Evolutionary conservation across 2,797 vertebrate species (phyloP), one percentile per base, ranked within the genome.

Genomic region (Selene dorsalis): DNA sequence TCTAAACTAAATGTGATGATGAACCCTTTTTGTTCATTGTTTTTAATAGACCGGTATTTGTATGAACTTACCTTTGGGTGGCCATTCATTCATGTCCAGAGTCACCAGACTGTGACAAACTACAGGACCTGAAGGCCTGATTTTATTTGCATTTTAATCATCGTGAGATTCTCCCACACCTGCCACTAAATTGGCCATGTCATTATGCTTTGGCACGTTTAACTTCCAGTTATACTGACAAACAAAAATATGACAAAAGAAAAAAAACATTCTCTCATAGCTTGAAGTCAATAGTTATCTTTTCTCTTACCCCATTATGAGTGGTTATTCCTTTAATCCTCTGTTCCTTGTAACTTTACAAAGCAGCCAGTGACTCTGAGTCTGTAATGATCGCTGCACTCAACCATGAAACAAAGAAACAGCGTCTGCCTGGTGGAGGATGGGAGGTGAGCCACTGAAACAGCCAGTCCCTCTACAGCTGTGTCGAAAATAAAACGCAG

Each of bases 141-240:
- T 74, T 88, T 87, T 64, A 94, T 95, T 94, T 93, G 77, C 84
- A 91, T 92, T 87, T 87, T 87, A 89, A 89, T 94, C 90, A 93
- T 82, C 79, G 60, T 38, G 73, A 58, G 75, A 73, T 68, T 87
- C 85, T 87, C 62, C 77, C 87, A 87, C 93, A 94, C 89, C 92
- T 94, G 93, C 93, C 88, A 89, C 90, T 87, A 92, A 93, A 94
- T 93, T 88, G 91, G 78, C 85, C 81, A 45, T 60, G 68, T 89
- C 88, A 91, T 92, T 88, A 89, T 59, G 17, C 77, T 78, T 83
- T 86, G 85, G 75, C 85, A 84, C 73, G 80, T 84, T 87, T 77
- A 90, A 82, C 79, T 74, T 69, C 77, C 84, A 79, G 60, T 74
- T 80, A 87, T 84, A 61, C 69, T 50, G 70, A 45, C 65, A 16